Evolutionary conservation across 2,113 vertebrate species (phyloP).

Genomic region (Psettodes erumei): DNA sequence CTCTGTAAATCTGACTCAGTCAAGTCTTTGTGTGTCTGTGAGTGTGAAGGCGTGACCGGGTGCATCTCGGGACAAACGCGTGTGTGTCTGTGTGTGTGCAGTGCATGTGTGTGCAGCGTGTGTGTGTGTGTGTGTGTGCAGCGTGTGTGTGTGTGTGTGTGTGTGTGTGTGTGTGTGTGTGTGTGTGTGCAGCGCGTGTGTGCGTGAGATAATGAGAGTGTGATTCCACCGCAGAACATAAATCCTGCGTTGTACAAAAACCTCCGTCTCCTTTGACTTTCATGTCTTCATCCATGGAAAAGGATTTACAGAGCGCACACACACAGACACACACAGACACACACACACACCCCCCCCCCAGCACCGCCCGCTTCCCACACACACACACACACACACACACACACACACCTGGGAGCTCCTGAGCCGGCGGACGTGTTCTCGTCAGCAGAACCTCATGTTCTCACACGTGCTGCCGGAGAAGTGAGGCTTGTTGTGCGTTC

Average conservation of each 20-base stretch:
- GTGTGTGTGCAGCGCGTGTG: constrained; percentile 20
- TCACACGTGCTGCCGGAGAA: not conserved
- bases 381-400: constrained; percentile 24
- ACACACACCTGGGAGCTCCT: constrained; percentile 42
- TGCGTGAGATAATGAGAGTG: constrained; percentile 16
- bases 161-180: constrained; percentile 33
- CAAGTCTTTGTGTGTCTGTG: not conserved
- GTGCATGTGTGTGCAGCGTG: constrained; percentile 38
- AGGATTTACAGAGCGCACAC: constrained; percentile 21
- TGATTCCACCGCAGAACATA: constrained; percentile 32
- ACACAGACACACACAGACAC: constrained; percentile 16
- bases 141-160: no score
- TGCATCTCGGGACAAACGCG: constrained; percentile 28
- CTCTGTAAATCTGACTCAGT: constrained; percentile 2
- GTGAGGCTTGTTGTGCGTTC: not conserved
- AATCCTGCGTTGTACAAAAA: constrained; percentile 27
- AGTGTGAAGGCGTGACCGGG: constrained; percentile 22
- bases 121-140: constrained; percentile 20
- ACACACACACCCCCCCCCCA: constrained; percentile 35
- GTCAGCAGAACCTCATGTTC: not conserved
- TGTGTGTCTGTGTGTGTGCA: constrained; percentile 22
- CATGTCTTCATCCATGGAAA: constrained; percentile 55
- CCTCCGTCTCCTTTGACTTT: constrained; percentile 43
- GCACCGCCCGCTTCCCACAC: not conserved
- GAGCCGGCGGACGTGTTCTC: no score